phyloP scores from a whole-genome alignment of 2,113 vertebrate species.

The Dromas ardeola region DNA sequence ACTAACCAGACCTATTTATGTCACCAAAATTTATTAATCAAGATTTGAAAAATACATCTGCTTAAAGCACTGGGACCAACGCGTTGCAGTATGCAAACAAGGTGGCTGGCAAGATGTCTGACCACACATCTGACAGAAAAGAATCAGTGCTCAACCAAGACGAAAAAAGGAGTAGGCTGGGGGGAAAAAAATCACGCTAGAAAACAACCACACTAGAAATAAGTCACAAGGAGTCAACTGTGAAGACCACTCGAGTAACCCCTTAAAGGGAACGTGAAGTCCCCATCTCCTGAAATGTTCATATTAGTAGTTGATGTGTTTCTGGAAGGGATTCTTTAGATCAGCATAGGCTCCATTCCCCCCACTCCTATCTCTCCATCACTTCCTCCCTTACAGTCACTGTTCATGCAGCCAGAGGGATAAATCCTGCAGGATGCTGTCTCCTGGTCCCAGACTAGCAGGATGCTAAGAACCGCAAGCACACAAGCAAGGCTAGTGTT shows the following conservation, averaged over 20 bases:
- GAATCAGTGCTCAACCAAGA: neutral
- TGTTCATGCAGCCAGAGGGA: neutral
- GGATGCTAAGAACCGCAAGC: neutral
- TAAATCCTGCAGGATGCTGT: neutral
- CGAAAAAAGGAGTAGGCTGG: neutral
- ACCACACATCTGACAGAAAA: neutral
- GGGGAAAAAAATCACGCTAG: neutral
- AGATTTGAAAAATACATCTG: conserved; percentile 30
- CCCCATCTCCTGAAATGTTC: neutral
- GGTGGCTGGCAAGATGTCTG: neutral
- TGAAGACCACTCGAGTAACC: neutral
- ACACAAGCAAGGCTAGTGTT: neutral
- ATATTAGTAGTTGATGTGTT: neutral
- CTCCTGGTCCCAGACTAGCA: neutral
- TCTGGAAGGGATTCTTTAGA: neutral
- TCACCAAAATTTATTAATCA: conserved; percentile 44
- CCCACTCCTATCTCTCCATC: neutral
- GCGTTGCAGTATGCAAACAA: neutral
- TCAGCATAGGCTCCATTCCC: neutral
- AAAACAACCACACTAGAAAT: neutral
- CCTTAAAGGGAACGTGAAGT: neutral
- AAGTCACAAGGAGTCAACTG: neutral
- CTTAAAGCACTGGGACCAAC: neutral
- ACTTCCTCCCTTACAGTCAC: neutral
- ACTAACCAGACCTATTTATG: conserved; percentile 33